Base-by-base conservation (phyloP, 2,888 invertebrate species). In the Ceramica pisi region DNA sequence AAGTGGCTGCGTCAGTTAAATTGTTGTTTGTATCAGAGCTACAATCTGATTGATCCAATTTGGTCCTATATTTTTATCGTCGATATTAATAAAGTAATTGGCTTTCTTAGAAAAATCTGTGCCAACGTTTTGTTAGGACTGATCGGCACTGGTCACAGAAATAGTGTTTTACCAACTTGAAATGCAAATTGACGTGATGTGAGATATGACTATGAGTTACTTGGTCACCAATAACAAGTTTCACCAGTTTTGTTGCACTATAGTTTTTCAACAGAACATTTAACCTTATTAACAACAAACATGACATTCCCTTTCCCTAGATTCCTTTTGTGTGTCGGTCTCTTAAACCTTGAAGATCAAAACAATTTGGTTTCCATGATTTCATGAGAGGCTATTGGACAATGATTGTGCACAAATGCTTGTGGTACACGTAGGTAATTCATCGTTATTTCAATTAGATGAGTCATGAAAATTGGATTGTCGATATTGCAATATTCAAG, bases 231-330 rank as follows among this genome's bases (percentile, higher is more conserved):
- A 44, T 46, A 79, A 68, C 80, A n/a, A 46, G 80, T 82, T 70
- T 6, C 1, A 59, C 72, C 35, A 67, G 80, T 71, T 70, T n/a
- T 38, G n/a, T 57, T 31, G 9, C 59, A 71, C 23, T 75, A 53
- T 55, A 69, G 31, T 62, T 67, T 65, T 71, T 71, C 23, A 66
- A 62, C 31, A 44, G 65, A 61, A 50, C 59, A 69, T 68, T 82
- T 81, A 71, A 78, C 75, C 74, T 83, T 83, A 61, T 68, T 57
- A 53, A 63, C 48, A 48, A 19, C 67, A 60, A 53, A 63, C 44
- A 53, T 67, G 51, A 66, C 67, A 61, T 67, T 81, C 64, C 72
- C 75, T 78, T 84, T 81, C 67, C 65, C 62, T 62, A 62, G 35
- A 69, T 67, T 26, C 48, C 59, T 80, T 79, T 51, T 63, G 23